Evolutionary conservation across 2,797 vertebrate genomes (phyloP).

Genomic region (Danio aesculapii): DNA sequence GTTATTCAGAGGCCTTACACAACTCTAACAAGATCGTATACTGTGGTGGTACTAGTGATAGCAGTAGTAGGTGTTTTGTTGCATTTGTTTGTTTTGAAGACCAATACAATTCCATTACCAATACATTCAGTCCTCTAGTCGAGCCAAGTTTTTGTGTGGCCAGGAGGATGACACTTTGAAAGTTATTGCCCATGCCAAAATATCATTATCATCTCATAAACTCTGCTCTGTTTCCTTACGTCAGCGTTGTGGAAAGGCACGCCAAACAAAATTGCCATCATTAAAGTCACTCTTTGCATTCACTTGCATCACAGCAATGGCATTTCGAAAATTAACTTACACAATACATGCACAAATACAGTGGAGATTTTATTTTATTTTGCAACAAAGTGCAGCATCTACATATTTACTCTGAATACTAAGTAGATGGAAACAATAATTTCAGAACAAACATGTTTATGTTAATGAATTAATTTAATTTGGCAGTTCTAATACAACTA

Average conservation of each 20-base stretch:
- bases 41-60: too few relatives aligned
- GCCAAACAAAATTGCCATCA: background rate
- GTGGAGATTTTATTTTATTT: background rate
- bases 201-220: conserved; percentile 29
- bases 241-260: background rate
- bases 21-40: conserved; percentile 15
- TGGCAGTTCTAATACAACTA: background rate
- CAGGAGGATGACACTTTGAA: background rate
- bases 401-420: background rate
- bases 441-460: background rate
- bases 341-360: background rate
- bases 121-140: background rate
- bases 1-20: background rate
- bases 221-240: background rate
- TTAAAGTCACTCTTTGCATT: background rate
- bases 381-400: background rate
- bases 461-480: too few relatives aligned
- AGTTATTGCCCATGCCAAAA: conserved; percentile 1
- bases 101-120: background rate
- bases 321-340: background rate
- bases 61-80: background rate
- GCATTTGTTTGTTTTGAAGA: background rate
- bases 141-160: background rate
- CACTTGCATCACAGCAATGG: background rate
- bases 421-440: background rate